These are phyloP conservation scores for Dissostichus mawsoni DNA, from an alignment of 2,113 vertebrate genomes.

Conservation along the genomic window DNA sequence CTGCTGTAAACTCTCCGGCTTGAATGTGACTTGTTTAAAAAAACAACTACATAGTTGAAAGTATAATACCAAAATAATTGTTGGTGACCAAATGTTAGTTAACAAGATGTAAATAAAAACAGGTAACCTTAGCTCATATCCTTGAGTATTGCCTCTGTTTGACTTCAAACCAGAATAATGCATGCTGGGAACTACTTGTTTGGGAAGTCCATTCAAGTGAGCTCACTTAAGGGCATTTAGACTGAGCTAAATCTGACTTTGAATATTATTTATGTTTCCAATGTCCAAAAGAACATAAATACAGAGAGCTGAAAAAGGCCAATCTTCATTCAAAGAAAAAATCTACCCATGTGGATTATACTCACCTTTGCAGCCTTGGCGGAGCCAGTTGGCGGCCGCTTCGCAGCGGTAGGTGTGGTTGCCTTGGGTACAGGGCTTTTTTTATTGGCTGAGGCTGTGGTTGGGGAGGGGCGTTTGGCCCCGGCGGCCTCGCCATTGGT, in stretches of 20 bases:
- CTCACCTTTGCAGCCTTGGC: conserved; percentile 88
- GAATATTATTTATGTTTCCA: background rate
- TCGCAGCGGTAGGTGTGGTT: conserved; percentile 76
- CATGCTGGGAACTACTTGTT: background rate
- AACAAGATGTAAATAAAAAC: background rate
- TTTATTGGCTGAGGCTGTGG: conserved; percentile 85
- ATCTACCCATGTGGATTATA: conserved; percentile 1
- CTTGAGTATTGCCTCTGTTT: background rate
- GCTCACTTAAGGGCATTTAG: background rate
- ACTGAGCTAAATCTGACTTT: background rate
- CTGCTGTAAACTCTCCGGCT: too few species aligned
- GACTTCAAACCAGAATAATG: background rate
- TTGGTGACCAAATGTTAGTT: background rate
- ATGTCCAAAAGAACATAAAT: background rate
- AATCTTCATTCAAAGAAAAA: background rate
- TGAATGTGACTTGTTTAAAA: too few species aligned
- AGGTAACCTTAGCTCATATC: background rate
- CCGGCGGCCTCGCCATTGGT: conserved; percentile 76
- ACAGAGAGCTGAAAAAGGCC: background rate
- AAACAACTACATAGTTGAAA: background rate
- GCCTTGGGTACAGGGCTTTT: conserved; percentile 86
- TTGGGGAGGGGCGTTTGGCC: conserved; percentile 85
- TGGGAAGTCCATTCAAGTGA: too few species aligned
- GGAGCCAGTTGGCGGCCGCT: conserved; percentile 75
- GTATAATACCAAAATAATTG: background rate